phyloP scores from a whole-genome alignment of 2,888 invertebrate genomes.

The Caenorhabditis drosophilae region DNA sequence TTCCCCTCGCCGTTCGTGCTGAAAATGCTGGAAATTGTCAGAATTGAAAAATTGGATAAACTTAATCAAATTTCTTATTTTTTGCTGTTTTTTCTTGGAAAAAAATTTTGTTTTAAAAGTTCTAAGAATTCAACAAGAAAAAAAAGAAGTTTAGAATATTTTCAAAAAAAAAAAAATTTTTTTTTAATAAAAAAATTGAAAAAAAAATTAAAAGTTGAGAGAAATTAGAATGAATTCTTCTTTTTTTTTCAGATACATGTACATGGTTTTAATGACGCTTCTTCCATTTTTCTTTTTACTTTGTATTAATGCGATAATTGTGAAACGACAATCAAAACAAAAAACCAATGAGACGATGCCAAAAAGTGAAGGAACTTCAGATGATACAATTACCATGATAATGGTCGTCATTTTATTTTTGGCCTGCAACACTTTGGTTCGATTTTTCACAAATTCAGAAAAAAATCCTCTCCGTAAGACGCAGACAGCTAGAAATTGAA shows the following conservation, averaged over 20 bases:
- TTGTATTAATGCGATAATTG: constrained; percentile 67
- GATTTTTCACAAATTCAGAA: constrained; percentile 5
- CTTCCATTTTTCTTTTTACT: constrained; percentile 68
- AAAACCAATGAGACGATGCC: constrained; percentile 17
- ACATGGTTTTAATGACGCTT: constrained; percentile 68
- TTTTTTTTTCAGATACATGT: constrained; percentile 62
- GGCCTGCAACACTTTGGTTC: constrained; percentile 66
- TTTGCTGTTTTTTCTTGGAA: background rate
- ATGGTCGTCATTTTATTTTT: constrained; percentile 69
- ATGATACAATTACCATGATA: constrained; percentile 69
- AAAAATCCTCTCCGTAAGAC: too few relatives aligned
- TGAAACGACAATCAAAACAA: constrained; percentile 51
- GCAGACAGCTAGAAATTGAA: too few relatives aligned
- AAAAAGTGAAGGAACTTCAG: constrained; percentile 43
- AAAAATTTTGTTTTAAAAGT: background rate
- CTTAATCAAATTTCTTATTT: background rate
- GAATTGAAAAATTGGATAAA: too few relatives aligned
- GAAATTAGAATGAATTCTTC: too few relatives aligned
- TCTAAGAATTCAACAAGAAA: too few relatives aligned
- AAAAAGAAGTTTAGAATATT: background rate
- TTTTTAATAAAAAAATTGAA: too few relatives aligned
- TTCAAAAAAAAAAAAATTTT: background rate
- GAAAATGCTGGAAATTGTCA: too few relatives aligned
- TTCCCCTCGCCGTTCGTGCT: too few relatives aligned
- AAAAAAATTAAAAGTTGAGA: too few relatives aligned